Evolutionary conservation across 2,113 vertebrate genomes (phyloP).

Genomic region (Athene cunicularia): DNA sequence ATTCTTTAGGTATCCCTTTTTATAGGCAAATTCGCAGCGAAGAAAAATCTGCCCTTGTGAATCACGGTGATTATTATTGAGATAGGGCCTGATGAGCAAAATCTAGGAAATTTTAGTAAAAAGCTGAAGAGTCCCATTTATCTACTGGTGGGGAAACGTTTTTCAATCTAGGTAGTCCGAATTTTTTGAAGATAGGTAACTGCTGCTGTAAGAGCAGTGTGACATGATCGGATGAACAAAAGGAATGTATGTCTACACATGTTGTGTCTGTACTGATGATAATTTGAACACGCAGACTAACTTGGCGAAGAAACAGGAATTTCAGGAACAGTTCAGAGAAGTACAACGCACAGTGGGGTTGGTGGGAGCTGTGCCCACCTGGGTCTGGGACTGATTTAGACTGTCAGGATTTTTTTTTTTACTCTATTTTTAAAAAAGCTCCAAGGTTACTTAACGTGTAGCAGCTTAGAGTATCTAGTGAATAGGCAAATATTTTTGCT

Average conservation of each 20-base stretch:
- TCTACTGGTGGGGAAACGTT: not conserved
- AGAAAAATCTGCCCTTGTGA: not conserved
- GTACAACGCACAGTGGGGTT: accelerated
- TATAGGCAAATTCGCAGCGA: not conserved
- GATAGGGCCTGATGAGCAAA: not conserved
- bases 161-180: not conserved
- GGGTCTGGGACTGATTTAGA: not conserved
- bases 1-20: not conserved
- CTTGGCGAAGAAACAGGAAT: not conserved
- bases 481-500: not conserved
- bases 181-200: not conserved
- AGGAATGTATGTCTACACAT: accelerated
- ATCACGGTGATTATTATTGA: not conserved
- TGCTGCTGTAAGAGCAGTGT: not conserved
- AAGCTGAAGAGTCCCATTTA: not conserved
- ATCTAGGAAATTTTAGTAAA: not conserved
- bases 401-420: not conserved
- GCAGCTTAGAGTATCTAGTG: not conserved
- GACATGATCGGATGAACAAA: not conserved
- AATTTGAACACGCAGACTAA: not conserved
- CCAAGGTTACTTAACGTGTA: not conserved
- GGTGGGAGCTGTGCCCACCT: not conserved
- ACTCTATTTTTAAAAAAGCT: not conserved
- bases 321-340: not conserved
- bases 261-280: not conserved